These are phyloP conservation scores for Hetaerina americana DNA, from an alignment of 1,140 invertebrate species.

Conservation along the genomic window DNA sequence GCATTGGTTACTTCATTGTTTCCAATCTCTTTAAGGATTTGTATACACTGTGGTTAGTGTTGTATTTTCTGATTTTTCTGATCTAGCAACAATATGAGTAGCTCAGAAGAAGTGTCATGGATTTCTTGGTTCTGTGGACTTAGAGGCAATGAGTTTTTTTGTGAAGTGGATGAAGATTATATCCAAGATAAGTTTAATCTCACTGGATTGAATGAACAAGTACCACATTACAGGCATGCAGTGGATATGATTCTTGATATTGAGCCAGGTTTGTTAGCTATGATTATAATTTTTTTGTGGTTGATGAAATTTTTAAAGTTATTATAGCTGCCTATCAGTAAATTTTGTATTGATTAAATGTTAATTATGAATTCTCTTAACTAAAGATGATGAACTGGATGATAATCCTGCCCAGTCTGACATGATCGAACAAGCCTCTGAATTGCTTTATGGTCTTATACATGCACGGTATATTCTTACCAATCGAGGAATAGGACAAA, in stretches of 20 bases:
- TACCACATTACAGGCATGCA: slow-evolving; percentile 97
- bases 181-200: slow-evolving; percentile 99
- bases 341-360: too few relatives aligned
- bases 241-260: slow-evolving; percentile 99
- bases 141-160: slow-evolving; percentile 98
- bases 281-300: too few relatives aligned
- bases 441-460: slow-evolving; percentile 99
- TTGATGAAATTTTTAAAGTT: too few relatives aligned
- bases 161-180: slow-evolving; percentile 99
- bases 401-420: slow-evolving; percentile 98
- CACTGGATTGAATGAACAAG: slow-evolving; percentile 98
- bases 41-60: too few relatives aligned
- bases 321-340: too few relatives aligned
- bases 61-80: too few relatives aligned
- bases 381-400: slow-evolving; percentile 73
- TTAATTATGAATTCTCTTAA: slow-evolving; percentile 10
- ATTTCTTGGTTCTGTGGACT: slow-evolving; percentile 99
- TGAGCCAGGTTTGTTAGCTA: slow-evolving; percentile 98
- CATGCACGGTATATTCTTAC: slow-evolving; percentile 99
- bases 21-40: too few relatives aligned
- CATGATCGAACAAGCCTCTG: slow-evolving; percentile 96
- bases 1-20: too few relatives aligned
- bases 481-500: slow-evolving; percentile 97
- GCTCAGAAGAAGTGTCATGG: slow-evolving; percentile 99
- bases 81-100: slow-evolving; percentile 98